phyloP scores from a whole-genome alignment of 2,888 invertebrate genomes.

The Dynastes maya region DNA sequence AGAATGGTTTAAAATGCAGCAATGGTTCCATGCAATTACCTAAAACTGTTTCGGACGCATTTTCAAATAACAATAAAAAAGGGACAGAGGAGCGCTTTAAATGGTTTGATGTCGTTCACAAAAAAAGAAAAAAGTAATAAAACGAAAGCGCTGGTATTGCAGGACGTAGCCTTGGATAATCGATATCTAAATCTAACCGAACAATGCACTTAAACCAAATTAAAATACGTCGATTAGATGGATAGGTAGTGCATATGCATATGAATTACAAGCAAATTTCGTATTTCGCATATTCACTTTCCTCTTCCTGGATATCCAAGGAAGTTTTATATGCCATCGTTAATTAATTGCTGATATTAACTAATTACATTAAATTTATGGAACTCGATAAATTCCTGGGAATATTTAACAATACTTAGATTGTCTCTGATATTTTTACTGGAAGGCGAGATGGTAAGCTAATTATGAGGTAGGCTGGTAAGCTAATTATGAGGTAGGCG shows the following conservation, averaged over 20 bases:
- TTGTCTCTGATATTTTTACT: no score
- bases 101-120: slow-evolving; percentile 14
- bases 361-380: not conserved
- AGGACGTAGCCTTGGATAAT: slow-evolving; percentile 6
- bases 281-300: slow-evolving; percentile 15
- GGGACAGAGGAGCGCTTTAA: not conserved
- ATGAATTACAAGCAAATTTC: slow-evolving; percentile 26
- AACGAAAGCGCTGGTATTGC: not conserved
- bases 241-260: slow-evolving; percentile 37
- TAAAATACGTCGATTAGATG: slow-evolving; percentile 39
- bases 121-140: slow-evolving; percentile 15
- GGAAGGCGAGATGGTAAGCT: no score
- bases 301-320: not conserved
- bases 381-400: no score
- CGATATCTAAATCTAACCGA: slow-evolving; percentile 41
- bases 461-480: no score
- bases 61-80: slow-evolving; percentile 48
- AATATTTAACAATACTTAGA: no score
- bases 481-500: no score
- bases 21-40: slow-evolving; percentile 51
- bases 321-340: not conserved
- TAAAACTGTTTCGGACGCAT: slow-evolving; percentile 51
- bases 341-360: not conserved
- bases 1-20: slow-evolving; percentile 29
- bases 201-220: slow-evolving; percentile 48